A percentile compares a stretch with the other conserved stretches of the same genome.
phyloP scores from a whole-genome alignment of 1,140 invertebrate genomes.

The Holotrichia oblita region DNA sequence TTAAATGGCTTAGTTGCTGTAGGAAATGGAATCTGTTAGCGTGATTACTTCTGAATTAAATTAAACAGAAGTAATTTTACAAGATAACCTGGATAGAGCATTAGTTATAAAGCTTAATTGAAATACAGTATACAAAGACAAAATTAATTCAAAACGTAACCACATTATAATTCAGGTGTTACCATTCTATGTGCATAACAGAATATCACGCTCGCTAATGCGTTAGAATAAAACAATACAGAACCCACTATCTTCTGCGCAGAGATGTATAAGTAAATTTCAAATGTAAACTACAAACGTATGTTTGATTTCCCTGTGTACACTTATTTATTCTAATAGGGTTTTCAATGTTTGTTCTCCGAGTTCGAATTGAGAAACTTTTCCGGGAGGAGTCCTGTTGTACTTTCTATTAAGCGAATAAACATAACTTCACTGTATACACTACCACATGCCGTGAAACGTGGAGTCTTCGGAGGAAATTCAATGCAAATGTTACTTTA shows the following conservation, averaged over 20 bases:
- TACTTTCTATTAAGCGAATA: constrained; percentile 30
- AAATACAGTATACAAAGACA: too few relatives aligned
- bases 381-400: background rate
- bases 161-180: too few relatives aligned
- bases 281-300: constrained; percentile 11
- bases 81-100: too few relatives aligned
- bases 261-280: background rate
- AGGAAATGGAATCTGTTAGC: too few relatives aligned
- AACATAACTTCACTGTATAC: background rate
- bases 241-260: background rate
- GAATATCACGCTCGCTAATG: background rate
- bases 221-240: background rate
- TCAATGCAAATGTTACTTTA: background rate
- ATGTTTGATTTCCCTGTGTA: constrained; percentile 13
- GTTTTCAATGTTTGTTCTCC: constrained; percentile 17
- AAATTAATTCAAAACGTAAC: too few relatives aligned
- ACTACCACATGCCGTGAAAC: background rate
- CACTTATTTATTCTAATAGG: constrained; percentile 35
- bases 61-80: too few relatives aligned
- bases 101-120: too few relatives aligned
- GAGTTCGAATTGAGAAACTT: constrained; percentile 15
- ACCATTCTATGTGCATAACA: too few relatives aligned
- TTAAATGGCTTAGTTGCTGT: background rate
- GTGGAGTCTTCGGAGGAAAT: background rate
- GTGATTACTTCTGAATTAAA: too few relatives aligned